Evolutionary conservation across 1,140 invertebrate genomes (phyloP).

Genomic region (Streblospio benedicti): DNA sequence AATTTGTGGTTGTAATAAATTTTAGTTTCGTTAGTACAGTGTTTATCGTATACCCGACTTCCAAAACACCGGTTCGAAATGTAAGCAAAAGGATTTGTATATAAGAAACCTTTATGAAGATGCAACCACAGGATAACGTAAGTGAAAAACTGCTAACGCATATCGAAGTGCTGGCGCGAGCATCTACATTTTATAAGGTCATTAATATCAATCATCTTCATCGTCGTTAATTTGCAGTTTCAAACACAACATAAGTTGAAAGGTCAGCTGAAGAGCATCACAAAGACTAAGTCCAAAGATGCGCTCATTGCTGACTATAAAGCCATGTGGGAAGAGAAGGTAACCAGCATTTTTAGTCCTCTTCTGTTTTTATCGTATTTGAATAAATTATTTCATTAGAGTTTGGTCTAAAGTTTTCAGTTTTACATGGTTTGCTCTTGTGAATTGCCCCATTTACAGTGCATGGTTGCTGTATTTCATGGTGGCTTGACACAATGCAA

Average conservation of each 20-base stretch:
- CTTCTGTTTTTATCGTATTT: neutral
- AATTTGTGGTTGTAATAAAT: neutral
- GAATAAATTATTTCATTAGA: neutral
- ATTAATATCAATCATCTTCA: neutral
- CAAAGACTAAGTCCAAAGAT: constrained; percentile 17
- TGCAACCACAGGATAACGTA: neutral
- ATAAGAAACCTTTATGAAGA: neutral
- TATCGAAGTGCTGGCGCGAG: neutral
- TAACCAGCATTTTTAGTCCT: neutral
- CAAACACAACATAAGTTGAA: constrained; percentile 17
- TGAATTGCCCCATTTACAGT: neutral
- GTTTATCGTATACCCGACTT: neutral
- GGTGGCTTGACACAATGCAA: neutral
- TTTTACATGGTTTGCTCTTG: neutral
- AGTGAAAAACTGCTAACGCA: neutral
- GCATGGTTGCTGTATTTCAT: neutral
- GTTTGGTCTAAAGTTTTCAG: too few relatives aligned
- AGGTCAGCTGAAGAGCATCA: constrained; percentile 18
- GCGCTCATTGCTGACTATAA: constrained; percentile 14
- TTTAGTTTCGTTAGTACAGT: neutral
- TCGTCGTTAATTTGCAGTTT: constrained; percentile 14
- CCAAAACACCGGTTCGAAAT: neutral
- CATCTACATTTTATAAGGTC: neutral
- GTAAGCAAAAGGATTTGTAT: neutral
- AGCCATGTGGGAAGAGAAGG: constrained; percentile 16